Evolutionary conservation across 2,113 vertebrate species (phyloP).

Genomic region (Nestor notabilis): DNA sequence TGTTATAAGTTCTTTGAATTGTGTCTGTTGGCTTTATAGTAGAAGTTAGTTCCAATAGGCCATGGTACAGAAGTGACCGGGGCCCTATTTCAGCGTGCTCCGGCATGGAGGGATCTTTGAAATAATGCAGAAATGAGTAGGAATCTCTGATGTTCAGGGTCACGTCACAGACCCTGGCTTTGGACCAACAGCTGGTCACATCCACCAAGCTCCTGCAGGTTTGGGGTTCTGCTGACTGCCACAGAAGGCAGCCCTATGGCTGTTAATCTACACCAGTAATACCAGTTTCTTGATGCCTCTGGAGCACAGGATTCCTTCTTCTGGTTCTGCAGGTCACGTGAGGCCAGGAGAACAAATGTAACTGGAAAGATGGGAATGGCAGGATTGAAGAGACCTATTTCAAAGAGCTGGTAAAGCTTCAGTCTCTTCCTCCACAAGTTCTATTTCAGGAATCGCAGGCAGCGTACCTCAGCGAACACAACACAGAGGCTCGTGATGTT

Average conservation of each 20-base stretch:
- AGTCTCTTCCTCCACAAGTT: not conserved
- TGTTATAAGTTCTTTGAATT: constrained; percentile 20
- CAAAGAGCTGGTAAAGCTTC: not conserved
- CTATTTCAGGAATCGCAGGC: not conserved
- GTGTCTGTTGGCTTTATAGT: not conserved
- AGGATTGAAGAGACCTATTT: not conserved
- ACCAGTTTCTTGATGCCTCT: not conserved
- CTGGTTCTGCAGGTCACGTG: not conserved
- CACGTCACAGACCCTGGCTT: not conserved
- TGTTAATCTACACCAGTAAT: not conserved
- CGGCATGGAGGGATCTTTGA: not conserved
- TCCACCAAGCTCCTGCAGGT: not conserved
- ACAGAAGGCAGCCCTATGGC: not conserved
- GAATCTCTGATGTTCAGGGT: not conserved
- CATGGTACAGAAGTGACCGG: not conserved
- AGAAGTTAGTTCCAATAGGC: not conserved
- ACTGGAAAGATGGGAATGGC: not conserved
- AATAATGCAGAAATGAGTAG: not conserved
- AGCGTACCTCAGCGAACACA: not conserved
- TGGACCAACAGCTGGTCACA: not conserved
- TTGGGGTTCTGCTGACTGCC: not conserved
- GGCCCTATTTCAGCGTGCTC: not conserved
- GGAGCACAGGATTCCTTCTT: not conserved
- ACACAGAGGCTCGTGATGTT: not conserved
- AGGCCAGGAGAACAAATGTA: not conserved